Percentiles rank a stretch among this genome's conserved stretches.
phyloP scores from a whole-genome alignment of 2,113 vertebrate genomes.

The Saguinus imperator region DNA sequence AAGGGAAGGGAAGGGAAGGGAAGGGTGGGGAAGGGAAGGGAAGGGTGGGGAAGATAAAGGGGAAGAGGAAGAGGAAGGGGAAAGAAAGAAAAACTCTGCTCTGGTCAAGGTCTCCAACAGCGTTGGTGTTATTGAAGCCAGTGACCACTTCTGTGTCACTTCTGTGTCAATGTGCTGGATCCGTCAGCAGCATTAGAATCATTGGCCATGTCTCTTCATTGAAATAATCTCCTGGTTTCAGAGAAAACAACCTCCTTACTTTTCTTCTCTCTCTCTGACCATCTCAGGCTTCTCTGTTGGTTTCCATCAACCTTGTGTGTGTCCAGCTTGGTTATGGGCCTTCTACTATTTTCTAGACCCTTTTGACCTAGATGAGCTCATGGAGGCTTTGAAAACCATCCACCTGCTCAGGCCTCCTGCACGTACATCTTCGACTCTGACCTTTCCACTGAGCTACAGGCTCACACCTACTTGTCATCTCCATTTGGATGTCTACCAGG shows the following conservation, averaged over 20 bases:
- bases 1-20: no score
- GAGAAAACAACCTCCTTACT: neutral
- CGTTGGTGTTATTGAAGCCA: accelerated
- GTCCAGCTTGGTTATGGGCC: neutral
- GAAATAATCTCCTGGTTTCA: neutral
- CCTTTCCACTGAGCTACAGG: neutral
- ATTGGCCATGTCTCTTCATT: neutral
- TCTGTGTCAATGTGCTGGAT: neutral
- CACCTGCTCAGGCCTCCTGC: neutral
- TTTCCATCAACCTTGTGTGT: neutral
- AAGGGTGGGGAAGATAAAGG: no score
- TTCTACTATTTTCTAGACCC: neutral
- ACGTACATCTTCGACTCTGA: neutral
- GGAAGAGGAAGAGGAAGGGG: no score
- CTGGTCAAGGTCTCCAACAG: neutral
- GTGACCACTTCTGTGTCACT: neutral
- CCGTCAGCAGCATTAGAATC: no score
- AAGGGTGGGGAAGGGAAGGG: accelerated
- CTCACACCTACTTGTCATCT: neutral
- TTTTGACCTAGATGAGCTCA: neutral
- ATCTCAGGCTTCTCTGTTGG: neutral
- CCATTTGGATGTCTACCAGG: neutral
- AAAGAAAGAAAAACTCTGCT: no score
- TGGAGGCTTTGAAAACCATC: neutral
- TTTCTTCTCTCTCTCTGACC: neutral